Conservation (phyloP, 2,888 invertebrate species). For the Drosophila meridiana region DNA sequence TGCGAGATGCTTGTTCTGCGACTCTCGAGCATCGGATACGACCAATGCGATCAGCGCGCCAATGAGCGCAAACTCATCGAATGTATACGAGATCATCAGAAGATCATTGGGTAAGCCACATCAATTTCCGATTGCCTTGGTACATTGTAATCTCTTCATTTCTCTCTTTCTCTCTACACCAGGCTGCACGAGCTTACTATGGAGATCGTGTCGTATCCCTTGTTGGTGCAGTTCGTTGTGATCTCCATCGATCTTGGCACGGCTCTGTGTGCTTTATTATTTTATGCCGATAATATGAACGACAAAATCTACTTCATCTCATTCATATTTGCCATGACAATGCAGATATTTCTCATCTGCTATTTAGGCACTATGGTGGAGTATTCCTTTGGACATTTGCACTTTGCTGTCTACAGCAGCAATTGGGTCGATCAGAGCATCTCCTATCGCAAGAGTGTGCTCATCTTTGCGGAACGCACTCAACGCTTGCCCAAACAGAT, state of each 20-base stretch:
- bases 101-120: constrained; percentile 48
- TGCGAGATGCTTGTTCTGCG: constrained; percentile 50
- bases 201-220: constrained; percentile 50
- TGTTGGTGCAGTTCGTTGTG: constrained; percentile 62
- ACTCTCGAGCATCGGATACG: constrained; percentile 55
- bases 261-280: constrained; percentile 39
- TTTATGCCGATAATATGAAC: constrained; percentile 43
- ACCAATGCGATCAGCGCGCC: background rate
- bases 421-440: constrained; percentile 62
- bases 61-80: constrained; percentile 51
- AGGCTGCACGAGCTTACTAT: constrained; percentile 47
- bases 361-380: constrained; percentile 52
- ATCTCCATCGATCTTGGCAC: constrained; percentile 49
- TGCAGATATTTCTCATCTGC: constrained; percentile 59
- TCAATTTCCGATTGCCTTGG: too few species aligned
- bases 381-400: constrained; percentile 34
- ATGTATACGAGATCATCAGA: constrained; percentile 64
- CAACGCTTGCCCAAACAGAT: constrained; percentile 22
- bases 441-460: constrained; percentile 26
- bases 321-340: constrained; percentile 26
- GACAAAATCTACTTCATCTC: constrained; percentile 32
- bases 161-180: background rate
- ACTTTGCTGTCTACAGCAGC: constrained; percentile 54
- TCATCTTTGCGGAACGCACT: constrained; percentile 57
- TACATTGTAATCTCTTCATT: too few species aligned